A percentile compares a stretch with the other conserved stretches of the same genome.
These are phyloP conservation scores for Urosaurus nigricauda DNA, from an alignment of 2,797 vertebrate genomes.

Conservation along the genomic window DNA sequence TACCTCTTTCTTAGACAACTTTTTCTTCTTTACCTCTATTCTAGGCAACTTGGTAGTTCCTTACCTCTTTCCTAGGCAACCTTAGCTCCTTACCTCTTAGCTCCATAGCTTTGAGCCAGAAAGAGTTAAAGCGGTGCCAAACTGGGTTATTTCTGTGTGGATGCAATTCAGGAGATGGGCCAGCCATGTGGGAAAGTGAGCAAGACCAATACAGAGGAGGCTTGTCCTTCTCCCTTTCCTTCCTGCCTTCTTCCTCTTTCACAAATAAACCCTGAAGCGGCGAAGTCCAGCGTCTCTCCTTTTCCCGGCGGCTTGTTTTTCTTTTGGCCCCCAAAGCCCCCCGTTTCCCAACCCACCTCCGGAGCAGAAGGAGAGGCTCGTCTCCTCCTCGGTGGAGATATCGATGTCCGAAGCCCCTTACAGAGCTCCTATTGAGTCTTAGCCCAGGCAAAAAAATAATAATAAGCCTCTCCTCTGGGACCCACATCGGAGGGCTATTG, in stretches of 20 bases:
- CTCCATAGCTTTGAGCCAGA: too few relatives aligned
- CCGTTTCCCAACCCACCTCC: not conserved
- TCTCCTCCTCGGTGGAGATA: not conserved
- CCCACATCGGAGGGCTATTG: not conserved
- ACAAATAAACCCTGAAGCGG: not conserved
- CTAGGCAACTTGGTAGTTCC: too few relatives aligned
- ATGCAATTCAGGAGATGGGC: not conserved
- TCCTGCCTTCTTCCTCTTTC: not conserved
- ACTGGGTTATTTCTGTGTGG: too few relatives aligned
- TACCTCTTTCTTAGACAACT: too few relatives aligned
- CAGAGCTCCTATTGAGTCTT: not conserved
- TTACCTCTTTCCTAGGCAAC: too few relatives aligned
- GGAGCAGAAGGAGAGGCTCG: not conserved
- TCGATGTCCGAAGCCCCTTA: not conserved
- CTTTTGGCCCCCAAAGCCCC: not conserved
- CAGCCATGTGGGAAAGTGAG: fast-evolving
- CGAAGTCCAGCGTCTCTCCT: not conserved
- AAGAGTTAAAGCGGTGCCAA: too few relatives aligned
- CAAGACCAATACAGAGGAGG: not conserved
- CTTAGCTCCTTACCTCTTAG: too few relatives aligned
- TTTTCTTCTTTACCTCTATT: too few relatives aligned
- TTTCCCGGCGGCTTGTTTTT: not conserved
- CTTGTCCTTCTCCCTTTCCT: not conserved
- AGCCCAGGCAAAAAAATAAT: not conserved
- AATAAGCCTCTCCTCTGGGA: not conserved